Base-by-base conservation (phyloP, 2,113 vertebrate genomes). In the Protobothrops mucrosquamatus region DNA sequence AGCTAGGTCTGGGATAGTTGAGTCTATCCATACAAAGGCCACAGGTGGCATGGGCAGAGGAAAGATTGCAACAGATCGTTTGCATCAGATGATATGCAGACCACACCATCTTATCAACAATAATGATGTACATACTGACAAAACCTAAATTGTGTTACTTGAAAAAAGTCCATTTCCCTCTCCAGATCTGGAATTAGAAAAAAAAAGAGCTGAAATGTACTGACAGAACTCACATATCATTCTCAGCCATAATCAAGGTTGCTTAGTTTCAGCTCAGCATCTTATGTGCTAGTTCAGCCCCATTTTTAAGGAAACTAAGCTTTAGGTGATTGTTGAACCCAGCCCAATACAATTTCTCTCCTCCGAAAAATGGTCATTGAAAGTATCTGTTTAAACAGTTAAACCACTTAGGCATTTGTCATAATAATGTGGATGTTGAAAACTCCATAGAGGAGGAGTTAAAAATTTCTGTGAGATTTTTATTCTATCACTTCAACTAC, bases 391-490 rank as follows among this genome's bases (percentile, higher is more conserved):
- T 87, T 24, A 51, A 87, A 87, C 46, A 6, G 22, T 54, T 89
- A 46, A 64, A 48, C 23, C 18, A 46, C 14, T 64, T 90, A 48
- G 46, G 43, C 43, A 51, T 69, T 48, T 69, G 89, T 74, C 18
- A 48, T 90, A 29, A 61, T 69, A 48, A 51, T 52, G 46, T 34
- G 8, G 59, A 34, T 54, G 48, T 22, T 74, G 39, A 74, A 91
- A 91, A 74, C 48, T 56, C 34, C 56, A 94, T 59, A 91, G 92
- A 96, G 93, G 93, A 87, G 34, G 55, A 90, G 94, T 87, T 69
- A 69, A n/a, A 91, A 12, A 22, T 94, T 94, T 91, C 86, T 69
- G 89, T 87, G 6, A 91, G 14, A n/a, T 94, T 85, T 89, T 1
- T 51, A 6, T 93, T 94, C 93, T 54, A 92, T 88, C 69, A 29